These are phyloP conservation scores for Rotaria macrura DNA, from an alignment of 2,888 invertebrate genomes.

Conservation along the genomic window DNA sequence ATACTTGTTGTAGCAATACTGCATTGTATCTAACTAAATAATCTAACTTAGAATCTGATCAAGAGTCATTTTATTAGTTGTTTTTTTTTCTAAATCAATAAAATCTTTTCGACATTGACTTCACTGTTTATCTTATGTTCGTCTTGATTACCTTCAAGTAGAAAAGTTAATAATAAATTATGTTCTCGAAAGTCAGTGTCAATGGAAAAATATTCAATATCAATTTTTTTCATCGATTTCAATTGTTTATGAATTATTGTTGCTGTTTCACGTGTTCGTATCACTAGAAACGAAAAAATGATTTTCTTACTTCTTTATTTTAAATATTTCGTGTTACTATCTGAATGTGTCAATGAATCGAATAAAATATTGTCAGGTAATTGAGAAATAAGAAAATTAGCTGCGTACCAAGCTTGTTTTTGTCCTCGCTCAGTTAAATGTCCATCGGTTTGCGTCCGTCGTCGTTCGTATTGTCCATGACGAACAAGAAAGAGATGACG, in stretches of 20 bases:
- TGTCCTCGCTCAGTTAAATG: neutral
- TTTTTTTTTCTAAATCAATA: too few species aligned
- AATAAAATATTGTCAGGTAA: neutral
- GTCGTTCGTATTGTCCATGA: slow-evolving; percentile 3
- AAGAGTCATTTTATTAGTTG: too few species aligned
- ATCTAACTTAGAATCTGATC: too few species aligned
- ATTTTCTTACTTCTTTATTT: too few species aligned
- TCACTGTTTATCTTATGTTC: too few species aligned
- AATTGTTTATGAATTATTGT: neutral
- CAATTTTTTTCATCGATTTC: slow-evolving; percentile 2
- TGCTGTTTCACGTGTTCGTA: slow-evolving; percentile 17
- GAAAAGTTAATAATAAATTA: neutral
- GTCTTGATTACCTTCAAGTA: neutral
- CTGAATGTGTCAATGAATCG: slow-evolving; percentile 20
- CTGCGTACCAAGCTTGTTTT: neutral
- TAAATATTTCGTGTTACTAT: neutral
- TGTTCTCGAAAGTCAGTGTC: slow-evolving; percentile 13
- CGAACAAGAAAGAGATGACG: neutral
- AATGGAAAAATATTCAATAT: slow-evolving; percentile 10
- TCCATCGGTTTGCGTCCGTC: neutral
- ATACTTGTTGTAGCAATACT: too few species aligned
- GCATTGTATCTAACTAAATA: too few species aligned
- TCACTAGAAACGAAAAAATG: neutral
- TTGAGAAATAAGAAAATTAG: neutral
- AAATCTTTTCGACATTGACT: too few species aligned